Evolutionary conservation across 2,113 vertebrate genomes (phyloP), one percentile per base, ranked within the genome.

Genomic region (Struthio camelus): DNA sequence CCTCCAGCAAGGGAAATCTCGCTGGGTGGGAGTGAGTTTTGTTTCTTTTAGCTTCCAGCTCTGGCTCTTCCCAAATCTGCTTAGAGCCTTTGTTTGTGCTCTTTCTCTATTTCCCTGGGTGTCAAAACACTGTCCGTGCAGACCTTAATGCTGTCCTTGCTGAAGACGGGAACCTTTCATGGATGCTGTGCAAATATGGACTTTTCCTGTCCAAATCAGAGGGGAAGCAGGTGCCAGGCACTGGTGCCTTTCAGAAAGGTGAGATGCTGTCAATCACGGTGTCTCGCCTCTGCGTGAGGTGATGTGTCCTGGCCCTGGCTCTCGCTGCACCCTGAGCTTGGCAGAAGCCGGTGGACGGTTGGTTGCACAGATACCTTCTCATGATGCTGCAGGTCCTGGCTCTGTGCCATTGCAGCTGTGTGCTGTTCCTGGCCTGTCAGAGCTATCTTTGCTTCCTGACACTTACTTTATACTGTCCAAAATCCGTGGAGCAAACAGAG

Each of bases 211-310:
- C 32, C 19, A 51, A 58, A 27, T 62, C 46, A 53, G 65, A 81
- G 32, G n/a, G 73, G 48, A 73, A 75, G 42, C 73, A 72, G 80
- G 48, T 2, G 10, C 30, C 67, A 70, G 50, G 53, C 93, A 54
- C 38, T 80, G 67, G 46, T 83, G 62, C 56, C 6, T 77, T 93
- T 65, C 15, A 24, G 4, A 83, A 76, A 65, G 48, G 11, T 1
- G 0, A 87, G 12, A 34, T 9, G 18, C 59, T 87, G 81, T 59
- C 76, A 69, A 3, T 78, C 69, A 51, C 3, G 1, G 76, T 1
- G 3, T 46, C 40, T 80, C 44, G 16, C 19, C 46, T 28, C 4
- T 23, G 27, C 0, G 32, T 30, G 0, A 34, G 42, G 51, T 46
- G 13, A 2, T 40, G 11, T 13, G 18, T 59, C 56, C 56, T 3